Conservation (phyloP, 2,888 invertebrate species). For the Zhengitettix transpicula region DNA sequence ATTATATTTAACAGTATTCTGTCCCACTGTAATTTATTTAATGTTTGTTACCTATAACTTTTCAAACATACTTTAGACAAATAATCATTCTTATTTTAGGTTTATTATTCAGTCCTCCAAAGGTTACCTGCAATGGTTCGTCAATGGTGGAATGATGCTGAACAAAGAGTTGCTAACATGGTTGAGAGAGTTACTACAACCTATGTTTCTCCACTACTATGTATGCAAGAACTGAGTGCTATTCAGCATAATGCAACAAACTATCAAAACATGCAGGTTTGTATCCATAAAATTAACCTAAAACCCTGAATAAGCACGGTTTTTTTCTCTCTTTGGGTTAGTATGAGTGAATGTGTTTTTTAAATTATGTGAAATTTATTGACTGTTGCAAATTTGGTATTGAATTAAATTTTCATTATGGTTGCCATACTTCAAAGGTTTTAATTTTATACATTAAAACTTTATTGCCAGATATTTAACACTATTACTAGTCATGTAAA, state of each 20-base stretch:
- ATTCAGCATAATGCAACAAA: slow-evolving; percentile 25
- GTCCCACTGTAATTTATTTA: too few relatives aligned
- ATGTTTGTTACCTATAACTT: too few relatives aligned
- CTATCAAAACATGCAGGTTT: slow-evolving; percentile 45
- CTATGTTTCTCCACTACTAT: slow-evolving; percentile 50
- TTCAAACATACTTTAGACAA: too few relatives aligned
- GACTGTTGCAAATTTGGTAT: slow-evolving; percentile 1
- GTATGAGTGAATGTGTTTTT: slow-evolving; percentile 1
- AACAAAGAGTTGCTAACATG: slow-evolving; percentile 42
- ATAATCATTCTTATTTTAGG: not conserved
- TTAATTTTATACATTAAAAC: too few relatives aligned
- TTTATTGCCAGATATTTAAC: too few relatives aligned
- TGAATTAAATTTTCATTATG: too few relatives aligned
- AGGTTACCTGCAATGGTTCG: slow-evolving; percentile 56
- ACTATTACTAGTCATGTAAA: too few relatives aligned
- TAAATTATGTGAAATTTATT: slow-evolving; percentile 5
- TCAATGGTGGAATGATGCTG: slow-evolving; percentile 58
- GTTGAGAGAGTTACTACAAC: slow-evolving; percentile 51
- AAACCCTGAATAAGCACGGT: too few relatives aligned
- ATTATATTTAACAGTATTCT: too few relatives aligned
- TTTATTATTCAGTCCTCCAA: slow-evolving; percentile 23
- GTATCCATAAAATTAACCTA: slow-evolving; percentile 9
- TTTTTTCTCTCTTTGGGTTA: slow-evolving; percentile 1
- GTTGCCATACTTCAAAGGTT: too few relatives aligned
- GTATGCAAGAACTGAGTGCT: slow-evolving; percentile 44